These are phyloP conservation scores for Drosophila willistoni DNA, from an alignment of 1,140 invertebrate species.

Conservation along the genomic window DNA sequence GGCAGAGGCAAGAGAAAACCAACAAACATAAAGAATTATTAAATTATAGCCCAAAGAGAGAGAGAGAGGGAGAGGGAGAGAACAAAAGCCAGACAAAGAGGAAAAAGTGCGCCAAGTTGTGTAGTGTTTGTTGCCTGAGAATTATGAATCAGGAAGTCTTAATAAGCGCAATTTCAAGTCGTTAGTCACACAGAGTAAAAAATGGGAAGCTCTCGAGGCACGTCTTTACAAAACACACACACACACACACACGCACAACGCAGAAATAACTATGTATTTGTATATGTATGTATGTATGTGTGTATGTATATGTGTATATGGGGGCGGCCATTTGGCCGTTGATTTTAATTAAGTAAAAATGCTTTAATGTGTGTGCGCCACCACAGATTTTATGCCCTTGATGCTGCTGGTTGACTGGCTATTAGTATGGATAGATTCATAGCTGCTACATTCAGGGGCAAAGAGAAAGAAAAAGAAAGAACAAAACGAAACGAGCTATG, in stretches of 20 bases:
- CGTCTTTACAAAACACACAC: conserved; percentile 37
- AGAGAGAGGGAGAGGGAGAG: conserved; percentile 1
- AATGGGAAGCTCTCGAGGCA: conserved; percentile 50
- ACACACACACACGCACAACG: conserved; percentile 20
- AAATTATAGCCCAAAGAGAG: conserved; percentile 32
- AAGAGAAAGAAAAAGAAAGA: neutral
- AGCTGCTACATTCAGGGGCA: neutral
- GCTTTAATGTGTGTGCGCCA: conserved; percentile 66
- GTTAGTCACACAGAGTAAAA: conserved; percentile 68
- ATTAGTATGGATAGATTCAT: too few relatives aligned
- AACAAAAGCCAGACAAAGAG: conserved; percentile 38
- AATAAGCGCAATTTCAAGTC: conserved; percentile 82
- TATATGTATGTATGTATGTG: conserved; percentile 11
- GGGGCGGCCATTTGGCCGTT: conserved; percentile 61
- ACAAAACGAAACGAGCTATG: neutral
- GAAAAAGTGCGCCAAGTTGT: conserved; percentile 39
- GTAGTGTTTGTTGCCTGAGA: conserved; percentile 48
- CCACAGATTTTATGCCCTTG: conserved; percentile 62
- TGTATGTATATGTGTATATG: conserved; percentile 21
- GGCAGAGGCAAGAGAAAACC: conserved; percentile 11
- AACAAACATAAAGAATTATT: conserved; percentile 50
- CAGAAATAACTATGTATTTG: conserved; percentile 14
- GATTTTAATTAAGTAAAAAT: conserved; percentile 75
- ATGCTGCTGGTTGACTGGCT: conserved; percentile 15
- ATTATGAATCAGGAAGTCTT: conserved; percentile 82